Evolutionary conservation across 2,113 vertebrate species (phyloP).

Genomic region (Tringa solitaria): DNA sequence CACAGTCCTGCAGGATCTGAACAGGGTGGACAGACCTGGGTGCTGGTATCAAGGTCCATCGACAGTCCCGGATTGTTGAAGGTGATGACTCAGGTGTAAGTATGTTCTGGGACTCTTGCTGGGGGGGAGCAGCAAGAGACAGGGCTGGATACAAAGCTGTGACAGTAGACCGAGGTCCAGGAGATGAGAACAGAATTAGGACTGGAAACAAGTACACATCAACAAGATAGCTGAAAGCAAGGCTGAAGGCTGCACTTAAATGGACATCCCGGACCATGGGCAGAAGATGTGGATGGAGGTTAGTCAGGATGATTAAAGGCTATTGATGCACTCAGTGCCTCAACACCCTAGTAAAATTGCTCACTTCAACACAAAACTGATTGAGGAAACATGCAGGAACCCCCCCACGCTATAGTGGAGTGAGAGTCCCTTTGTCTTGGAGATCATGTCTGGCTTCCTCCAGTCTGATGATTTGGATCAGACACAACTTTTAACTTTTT

Average conservation of each 20-base stretch:
- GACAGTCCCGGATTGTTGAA: background rate
- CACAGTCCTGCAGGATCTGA: background rate
- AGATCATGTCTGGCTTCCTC: background rate
- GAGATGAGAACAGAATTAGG: background rate
- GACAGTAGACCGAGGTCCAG: background rate
- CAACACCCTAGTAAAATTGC: background rate
- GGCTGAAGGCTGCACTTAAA: background rate
- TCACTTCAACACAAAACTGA: background rate
- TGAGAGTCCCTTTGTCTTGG: background rate
- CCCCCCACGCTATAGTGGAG: background rate
- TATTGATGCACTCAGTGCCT: background rate
- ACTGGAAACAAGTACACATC: background rate
- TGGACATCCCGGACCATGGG: fast-evolving
- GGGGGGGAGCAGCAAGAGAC: background rate
- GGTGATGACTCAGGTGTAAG: background rate
- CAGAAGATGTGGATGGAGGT: background rate
- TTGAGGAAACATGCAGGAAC: background rate
- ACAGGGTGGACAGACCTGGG: background rate
- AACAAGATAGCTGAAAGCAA: background rate
- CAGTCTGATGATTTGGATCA: background rate
- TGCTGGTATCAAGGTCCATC: fast-evolving
- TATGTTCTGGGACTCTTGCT: background rate
- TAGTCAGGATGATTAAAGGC: background rate
- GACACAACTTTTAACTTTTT: background rate
- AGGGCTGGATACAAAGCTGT: background rate